Conservation (phyloP, 2,797 vertebrate genomes). For the Geotrypetes seraphini region DNA sequence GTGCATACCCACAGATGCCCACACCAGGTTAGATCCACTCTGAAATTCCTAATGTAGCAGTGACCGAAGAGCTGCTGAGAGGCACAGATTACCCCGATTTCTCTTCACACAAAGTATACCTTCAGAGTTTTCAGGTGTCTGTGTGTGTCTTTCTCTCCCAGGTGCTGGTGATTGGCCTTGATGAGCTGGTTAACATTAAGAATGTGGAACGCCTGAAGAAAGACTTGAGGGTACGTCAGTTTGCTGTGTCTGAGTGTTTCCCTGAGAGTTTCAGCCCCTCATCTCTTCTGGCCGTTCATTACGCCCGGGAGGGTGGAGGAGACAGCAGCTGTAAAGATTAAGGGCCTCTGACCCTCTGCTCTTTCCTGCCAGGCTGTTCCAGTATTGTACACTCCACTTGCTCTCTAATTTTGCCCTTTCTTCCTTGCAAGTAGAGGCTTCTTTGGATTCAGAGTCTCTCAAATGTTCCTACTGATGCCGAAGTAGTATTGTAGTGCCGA, state of each 20-base stretch:
- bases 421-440: too few species aligned
- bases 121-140: not conserved
- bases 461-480: too few species aligned
- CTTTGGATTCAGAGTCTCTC: too few species aligned
- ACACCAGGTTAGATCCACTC: not conserved
- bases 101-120: too few species aligned
- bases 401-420: too few species aligned
- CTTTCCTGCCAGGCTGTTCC: not conserved
- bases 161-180: slow-evolving; percentile 73
- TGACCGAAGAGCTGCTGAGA: not conserved
- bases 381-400: too few species aligned
- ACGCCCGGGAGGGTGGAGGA: not conserved
- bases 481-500: too few species aligned
- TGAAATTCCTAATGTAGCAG: not conserved
- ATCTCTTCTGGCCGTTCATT: too few species aligned
- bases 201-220: slow-evolving; percentile 83
- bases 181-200: slow-evolving; percentile 65
- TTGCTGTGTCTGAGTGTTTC: not conserved
- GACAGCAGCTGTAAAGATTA: not conserved
- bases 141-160: slow-evolving; percentile 3
- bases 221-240: slow-evolving; percentile 60
- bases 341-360: not conserved
- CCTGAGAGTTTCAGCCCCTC: slow-evolving; percentile 37
- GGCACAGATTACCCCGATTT: not conserved
- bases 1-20: not conserved